phyloP scores from a whole-genome alignment of 2,888 invertebrate genomes.

The Spisula subtruncata region DNA sequence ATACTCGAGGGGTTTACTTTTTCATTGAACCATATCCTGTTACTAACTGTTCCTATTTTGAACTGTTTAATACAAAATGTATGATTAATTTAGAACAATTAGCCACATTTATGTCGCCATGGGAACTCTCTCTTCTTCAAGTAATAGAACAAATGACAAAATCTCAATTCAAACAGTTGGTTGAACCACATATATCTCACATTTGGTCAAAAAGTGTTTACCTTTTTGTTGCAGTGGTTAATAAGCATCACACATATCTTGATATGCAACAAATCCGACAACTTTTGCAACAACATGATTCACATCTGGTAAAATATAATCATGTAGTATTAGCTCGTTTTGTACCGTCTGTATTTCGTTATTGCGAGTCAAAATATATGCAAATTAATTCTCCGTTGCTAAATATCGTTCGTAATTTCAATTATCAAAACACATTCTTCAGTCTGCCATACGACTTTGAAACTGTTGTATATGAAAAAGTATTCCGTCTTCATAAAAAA shows the following conservation, averaged over 20 bases:
- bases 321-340: background rate
- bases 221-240: background rate
- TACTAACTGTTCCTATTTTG: conserved; percentile 22
- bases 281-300: background rate
- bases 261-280: background rate
- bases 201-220: background rate
- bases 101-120: conserved; percentile 20
- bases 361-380: background rate
- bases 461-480: background rate
- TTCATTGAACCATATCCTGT: background rate
- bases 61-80: background rate
- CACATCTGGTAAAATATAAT: background rate
- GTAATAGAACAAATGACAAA: background rate
- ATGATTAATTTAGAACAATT: background rate
- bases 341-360: background rate
- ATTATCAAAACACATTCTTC: conserved; percentile 6
- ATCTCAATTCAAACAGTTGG: background rate
- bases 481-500: background rate
- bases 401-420: background rate
- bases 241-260: background rate
- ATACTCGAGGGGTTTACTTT: background rate
- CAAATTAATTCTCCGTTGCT: conserved; percentile 29
- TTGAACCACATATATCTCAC: background rate
- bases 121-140: conserved; percentile 9
- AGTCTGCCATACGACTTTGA: background rate